Percentiles rank a stretch among this genome's conserved stretches.
These are phyloP conservation scores for Cotesia chilonis DNA, from an alignment of 1,140 invertebrate species.

Conservation along the genomic window DNA sequence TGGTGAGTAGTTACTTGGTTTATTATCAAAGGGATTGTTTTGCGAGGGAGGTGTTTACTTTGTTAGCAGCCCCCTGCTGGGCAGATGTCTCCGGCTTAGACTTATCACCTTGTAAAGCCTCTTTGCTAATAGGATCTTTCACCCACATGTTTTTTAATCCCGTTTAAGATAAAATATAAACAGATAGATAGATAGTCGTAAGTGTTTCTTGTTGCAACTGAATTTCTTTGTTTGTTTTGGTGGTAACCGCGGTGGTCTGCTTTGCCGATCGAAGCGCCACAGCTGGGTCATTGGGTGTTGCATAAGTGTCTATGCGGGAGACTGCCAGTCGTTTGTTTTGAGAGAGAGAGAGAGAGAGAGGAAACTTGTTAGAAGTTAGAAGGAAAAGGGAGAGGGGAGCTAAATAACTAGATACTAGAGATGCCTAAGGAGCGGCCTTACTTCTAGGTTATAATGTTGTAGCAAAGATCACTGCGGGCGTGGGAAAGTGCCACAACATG, in stretches of 20 bases:
- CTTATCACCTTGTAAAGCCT: no score
- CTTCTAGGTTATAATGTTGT: constrained; percentile 15
- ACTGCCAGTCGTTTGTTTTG: not conserved
- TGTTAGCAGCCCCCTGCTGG: no score
- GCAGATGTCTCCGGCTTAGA: no score
- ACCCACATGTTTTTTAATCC: no score
- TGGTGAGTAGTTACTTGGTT: constrained; percentile 48
- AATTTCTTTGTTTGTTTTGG: constrained; percentile 10
- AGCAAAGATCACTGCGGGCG: constrained; percentile 49
- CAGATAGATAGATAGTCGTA: no score
- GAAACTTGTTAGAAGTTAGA: not conserved
- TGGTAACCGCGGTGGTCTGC: no score
- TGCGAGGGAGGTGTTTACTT: no score
- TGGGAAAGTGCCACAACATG: constrained; percentile 52
- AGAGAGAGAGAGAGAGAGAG: not conserved
- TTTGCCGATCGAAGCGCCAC: no score
- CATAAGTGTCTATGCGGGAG: not conserved
- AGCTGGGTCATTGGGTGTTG: not conserved
- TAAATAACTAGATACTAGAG: not conserved
- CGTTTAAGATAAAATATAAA: no score
- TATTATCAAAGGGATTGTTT: no score
- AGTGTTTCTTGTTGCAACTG: not conserved
- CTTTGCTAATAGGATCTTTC: no score
- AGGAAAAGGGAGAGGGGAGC: not conserved
- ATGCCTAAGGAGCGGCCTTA: constrained; percentile 26